A percentile compares a stretch with the other conserved stretches of the same genome.
These are phyloP conservation scores for Drosophila setosimentum DNA, from an alignment of 2,888 invertebrate genomes.

Conservation along the genomic window DNA sequence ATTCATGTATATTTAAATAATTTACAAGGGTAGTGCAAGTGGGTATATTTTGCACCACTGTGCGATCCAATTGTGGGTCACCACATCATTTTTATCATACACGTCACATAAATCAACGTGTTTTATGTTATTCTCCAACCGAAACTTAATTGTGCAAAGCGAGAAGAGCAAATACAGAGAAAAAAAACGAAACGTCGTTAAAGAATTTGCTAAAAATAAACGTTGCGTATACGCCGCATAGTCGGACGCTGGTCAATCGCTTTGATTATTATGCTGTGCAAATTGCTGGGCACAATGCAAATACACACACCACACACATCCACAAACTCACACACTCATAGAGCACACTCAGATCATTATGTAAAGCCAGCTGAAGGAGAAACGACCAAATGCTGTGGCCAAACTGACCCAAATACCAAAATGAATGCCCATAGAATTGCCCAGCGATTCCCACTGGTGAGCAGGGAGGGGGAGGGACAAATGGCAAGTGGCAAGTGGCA, in stretches of 20 bases:
- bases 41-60: background rate
- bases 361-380: conserved; percentile 49
- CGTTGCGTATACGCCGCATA: conserved; percentile 73
- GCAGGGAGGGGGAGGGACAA: background rate
- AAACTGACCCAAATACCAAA: conserved; percentile 77
- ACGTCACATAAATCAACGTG: conserved; percentile 21
- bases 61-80: background rate
- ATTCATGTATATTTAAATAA: background rate
- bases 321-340: background rate
- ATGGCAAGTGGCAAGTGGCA: background rate
- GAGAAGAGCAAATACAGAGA: conserved; percentile 14
- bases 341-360: conserved; percentile 47
- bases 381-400: conserved; percentile 26
- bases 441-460: conserved; percentile 24
- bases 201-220: conserved; percentile 79
- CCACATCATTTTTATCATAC: background rate
- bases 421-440: conserved; percentile 75
- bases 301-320: conserved; percentile 28
- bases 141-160: conserved; percentile 66
- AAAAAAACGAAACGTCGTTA: conserved; percentile 47
- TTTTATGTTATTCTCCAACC: conserved; percentile 20
- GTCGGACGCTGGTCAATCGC: conserved; percentile 38
- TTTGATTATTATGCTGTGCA: conserved; percentile 73
- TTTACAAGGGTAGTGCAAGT: background rate
- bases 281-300: conserved; percentile 52